Percentiles rank a stretch among this genome's conserved stretches.
Conservation (phyloP, 2,888 invertebrate species). For the Cheilosia urbana region DNA sequence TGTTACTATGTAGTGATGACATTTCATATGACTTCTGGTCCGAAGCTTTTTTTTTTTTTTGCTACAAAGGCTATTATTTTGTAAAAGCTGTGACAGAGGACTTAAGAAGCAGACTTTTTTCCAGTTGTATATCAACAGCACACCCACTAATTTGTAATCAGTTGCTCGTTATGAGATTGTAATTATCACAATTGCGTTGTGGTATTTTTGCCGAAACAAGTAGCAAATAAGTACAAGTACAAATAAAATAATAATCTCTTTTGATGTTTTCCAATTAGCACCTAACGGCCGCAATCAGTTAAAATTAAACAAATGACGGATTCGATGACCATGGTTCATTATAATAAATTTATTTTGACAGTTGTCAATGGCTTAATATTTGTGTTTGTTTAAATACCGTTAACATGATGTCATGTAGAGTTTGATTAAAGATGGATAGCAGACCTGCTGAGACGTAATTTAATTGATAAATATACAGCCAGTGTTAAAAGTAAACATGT, state of each 20-base stretch:
- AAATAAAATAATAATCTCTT: constrained; percentile 10
- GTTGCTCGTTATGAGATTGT: too few relatives aligned
- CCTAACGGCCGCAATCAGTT: constrained; percentile 9
- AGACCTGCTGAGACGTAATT: neutral
- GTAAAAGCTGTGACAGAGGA: too few relatives aligned
- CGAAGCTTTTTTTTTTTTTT: too few relatives aligned
- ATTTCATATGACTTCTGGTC: too few relatives aligned
- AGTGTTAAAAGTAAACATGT: neutral
- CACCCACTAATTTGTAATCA: too few relatives aligned
- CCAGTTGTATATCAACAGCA: too few relatives aligned
- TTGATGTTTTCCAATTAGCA: neutral
- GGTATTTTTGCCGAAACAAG: neutral
- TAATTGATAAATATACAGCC: neutral
- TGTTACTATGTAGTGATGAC: too few relatives aligned
- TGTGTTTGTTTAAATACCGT: neutral
- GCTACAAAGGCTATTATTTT: too few relatives aligned
- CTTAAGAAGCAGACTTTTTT: too few relatives aligned
- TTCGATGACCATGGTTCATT: neutral
- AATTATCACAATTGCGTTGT: too few relatives aligned
- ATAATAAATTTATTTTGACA: constrained; percentile 34
- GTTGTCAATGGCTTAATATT: neutral
- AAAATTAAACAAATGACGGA: constrained; percentile 7
- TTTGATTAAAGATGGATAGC: constrained; percentile 15
- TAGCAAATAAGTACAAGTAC: neutral
- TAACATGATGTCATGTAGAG: neutral